Evolutionary conservation across 1,140 invertebrate genomes (phyloP).

Genomic region (Drosophila elegans): DNA sequence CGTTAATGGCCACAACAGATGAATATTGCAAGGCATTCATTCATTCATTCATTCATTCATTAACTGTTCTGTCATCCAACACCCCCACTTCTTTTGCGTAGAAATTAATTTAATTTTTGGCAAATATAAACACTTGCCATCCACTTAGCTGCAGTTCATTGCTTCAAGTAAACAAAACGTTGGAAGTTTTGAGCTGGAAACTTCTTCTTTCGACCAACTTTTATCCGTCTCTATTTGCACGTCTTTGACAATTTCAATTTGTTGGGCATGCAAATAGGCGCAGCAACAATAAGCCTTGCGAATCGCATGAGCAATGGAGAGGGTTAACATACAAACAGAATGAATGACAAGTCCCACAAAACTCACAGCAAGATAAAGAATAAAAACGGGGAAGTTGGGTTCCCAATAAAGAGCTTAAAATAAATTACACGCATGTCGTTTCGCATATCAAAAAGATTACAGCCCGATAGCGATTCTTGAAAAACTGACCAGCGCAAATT

Average conservation of each 20-base stretch:
- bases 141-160: conserved; percentile 52
- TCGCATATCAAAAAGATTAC: conserved; percentile 21
- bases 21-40: conserved; percentile 35
- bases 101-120: conserved; percentile 52
- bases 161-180: conserved; percentile 32
- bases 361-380: background rate
- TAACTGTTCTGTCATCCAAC: conserved; percentile 24
- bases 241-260: conserved; percentile 44
- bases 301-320: background rate
- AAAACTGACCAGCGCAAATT: conserved; percentile 41
- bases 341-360: background rate
- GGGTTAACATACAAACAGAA: conserved; percentile 4
- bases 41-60: conserved; percentile 49
- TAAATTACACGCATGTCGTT: conserved; percentile 16
- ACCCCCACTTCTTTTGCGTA: background rate
- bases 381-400: background rate
- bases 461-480: background rate
- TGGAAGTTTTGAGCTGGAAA: conserved; percentile 13
- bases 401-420: conserved; percentile 26
- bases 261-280: conserved; percentile 54
- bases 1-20: conserved; percentile 52
- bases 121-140: conserved; percentile 48
- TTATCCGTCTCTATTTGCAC: conserved; percentile 33
- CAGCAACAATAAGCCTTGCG: conserved; percentile 28
- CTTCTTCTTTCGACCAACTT: conserved; percentile 33